Evolutionary conservation across 2,797 vertebrate genomes (phyloP), one percentile per base, ranked within the genome.

Genomic region (Prunella strophiata): DNA sequence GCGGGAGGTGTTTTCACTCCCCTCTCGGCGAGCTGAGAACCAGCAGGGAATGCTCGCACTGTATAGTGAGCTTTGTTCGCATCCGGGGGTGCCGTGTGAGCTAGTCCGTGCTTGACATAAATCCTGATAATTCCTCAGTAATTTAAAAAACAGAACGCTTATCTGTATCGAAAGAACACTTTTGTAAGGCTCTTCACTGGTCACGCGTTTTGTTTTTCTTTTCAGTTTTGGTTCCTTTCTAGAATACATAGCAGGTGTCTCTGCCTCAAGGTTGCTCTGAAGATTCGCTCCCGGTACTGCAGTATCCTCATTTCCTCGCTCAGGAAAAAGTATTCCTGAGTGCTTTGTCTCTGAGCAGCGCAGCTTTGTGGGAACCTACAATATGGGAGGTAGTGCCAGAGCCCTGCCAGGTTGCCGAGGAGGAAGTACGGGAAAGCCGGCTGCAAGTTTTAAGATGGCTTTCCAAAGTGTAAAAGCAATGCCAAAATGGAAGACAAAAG

Each of bases 1-100:
- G 16, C 2, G 1, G 10, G 9, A 1, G 2, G 0, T 7, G 45
- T 32, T 67, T 30, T 4, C 19, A 4, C 5, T 20, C 7, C 9
- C 2, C 17, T 19, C 16, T 7, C 2, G 6, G 40, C 23, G 11
- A 65, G 11, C 42, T 11, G 63, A 32, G 52, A 48, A 34, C 12
- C 7, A 1, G 36, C 5, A 3, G 34, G 10, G 26, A 73, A 20
- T 18, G 7, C 1, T 45, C 25, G 5, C 13, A 0, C 30, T 26
- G 36, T 0, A 1, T 5, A 5, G 17, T 2, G 47, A 15, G 30
- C 21, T 67, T 48, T 66, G 40, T 27, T 61, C 25, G 1, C 7
- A 4, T 27, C n/a, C 8, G 5, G 12, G 13, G 15, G 5, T 54
- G 30, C 29, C 8, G 7, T 42, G 43, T 22, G 68, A 67, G 3